A percentile compares a stretch with the other conserved stretches of the same genome.
These are phyloP conservation scores for Trigoniulus corallinus DNA, from an alignment of 1,140 invertebrate genomes.

Conservation along the genomic window DNA sequence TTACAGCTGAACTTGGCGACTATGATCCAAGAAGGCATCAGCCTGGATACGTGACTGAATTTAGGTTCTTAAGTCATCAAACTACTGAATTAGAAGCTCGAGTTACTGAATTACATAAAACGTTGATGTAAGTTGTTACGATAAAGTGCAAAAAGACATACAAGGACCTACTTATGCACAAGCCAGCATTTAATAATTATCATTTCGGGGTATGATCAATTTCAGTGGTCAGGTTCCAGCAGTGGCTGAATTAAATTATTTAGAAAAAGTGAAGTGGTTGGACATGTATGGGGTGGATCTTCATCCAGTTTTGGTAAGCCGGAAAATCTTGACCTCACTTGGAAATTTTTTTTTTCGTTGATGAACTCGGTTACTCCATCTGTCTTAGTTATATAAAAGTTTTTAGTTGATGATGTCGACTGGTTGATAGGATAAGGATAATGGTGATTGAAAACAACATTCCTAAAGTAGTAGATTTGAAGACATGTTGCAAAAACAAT, in stretches of 20 bases:
- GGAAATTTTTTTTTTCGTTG: too few species aligned
- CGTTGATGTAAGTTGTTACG: conserved; percentile 46
- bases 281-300: conserved; percentile 71
- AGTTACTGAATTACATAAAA: conserved; percentile 77
- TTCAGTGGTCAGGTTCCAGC: conserved; percentile 49
- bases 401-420: too few species aligned
- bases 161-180: too few species aligned
- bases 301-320: conserved; percentile 52
- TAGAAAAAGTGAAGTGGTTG: conserved; percentile 64
- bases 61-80: conserved; percentile 85
- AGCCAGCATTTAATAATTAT: too few species aligned
- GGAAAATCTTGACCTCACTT: too few species aligned
- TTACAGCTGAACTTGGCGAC: conserved; percentile 89
- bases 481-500: neutral
- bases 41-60: conserved; percentile 88
- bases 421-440: too few species aligned
- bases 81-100: conserved; percentile 72
- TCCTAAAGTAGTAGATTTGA: neutral
- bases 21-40: conserved; percentile 80
- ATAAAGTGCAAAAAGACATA: neutral
- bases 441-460: too few species aligned
- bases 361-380: too few species aligned
- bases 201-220: conserved; percentile 22
- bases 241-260: conserved; percentile 49
- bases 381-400: too few species aligned